These are phyloP conservation scores for Nomada flava DNA, from an alignment of 2,888 invertebrate genomes.

Conservation along the genomic window DNA sequence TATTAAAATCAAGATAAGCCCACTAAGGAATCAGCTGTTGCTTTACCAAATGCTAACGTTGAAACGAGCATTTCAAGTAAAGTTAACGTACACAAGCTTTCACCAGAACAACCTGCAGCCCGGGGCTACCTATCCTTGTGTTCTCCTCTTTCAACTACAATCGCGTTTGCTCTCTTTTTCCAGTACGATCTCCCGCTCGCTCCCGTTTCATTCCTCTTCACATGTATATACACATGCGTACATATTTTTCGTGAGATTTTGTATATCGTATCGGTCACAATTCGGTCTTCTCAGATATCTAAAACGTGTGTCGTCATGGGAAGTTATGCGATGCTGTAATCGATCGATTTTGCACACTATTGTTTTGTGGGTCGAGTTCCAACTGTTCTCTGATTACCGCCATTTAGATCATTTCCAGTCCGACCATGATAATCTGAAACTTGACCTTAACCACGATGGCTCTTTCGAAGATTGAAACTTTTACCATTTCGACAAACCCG, in stretches of 20 bases:
- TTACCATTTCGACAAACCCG: too few species aligned
- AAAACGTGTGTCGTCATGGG: slow-evolving; percentile 17
- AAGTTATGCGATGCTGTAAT: slow-evolving; percentile 34
- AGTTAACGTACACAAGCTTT: slow-evolving; percentile 64
- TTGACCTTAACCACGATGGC: slow-evolving; percentile 29
- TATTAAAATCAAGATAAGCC: neutral
- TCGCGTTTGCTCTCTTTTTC: slow-evolving; percentile 55
- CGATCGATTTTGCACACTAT: slow-evolving; percentile 21
- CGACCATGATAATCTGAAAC: neutral
- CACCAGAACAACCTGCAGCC: slow-evolving; percentile 61
- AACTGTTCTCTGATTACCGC: slow-evolving; percentile 10
- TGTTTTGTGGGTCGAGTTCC: slow-evolving; percentile 36
- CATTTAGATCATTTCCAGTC: slow-evolving; percentile 29
- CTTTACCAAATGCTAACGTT: slow-evolving; percentile 45
- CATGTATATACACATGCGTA: slow-evolving; percentile 38
- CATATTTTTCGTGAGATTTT: slow-evolving; percentile 30
- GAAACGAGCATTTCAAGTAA: slow-evolving; percentile 54
- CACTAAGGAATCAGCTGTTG: slow-evolving; percentile 48
- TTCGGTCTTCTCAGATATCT: neutral
- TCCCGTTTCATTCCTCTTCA: slow-evolving; percentile 39
- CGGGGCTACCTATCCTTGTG: slow-evolving; percentile 59
- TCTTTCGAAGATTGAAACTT: neutral
- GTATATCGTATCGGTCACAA: slow-evolving; percentile 5
- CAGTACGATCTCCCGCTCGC: slow-evolving; percentile 29
- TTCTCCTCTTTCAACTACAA: slow-evolving; percentile 61